Evolutionary conservation across 2,888 invertebrate species (phyloP).

Genomic region (Lycia hirtaria): DNA sequence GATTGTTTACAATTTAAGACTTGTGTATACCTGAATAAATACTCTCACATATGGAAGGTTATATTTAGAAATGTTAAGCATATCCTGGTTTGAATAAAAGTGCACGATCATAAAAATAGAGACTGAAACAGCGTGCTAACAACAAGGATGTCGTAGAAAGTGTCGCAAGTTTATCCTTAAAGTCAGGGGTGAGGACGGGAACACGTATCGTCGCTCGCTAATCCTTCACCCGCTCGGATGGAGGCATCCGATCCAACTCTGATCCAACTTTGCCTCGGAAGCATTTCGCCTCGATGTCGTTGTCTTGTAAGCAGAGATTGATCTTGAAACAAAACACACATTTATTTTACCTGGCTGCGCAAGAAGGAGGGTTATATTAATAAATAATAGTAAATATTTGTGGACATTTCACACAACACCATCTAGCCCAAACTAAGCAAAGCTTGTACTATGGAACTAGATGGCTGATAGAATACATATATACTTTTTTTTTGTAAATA

Average conservation of each 20-base stretch:
- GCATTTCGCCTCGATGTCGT: conserved; percentile 41
- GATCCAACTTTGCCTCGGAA: conserved; percentile 59
- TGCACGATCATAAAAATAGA: conserved; percentile 6
- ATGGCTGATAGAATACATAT: too few species aligned
- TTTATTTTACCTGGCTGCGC: too few species aligned
- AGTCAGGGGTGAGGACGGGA: conserved; percentile 65
- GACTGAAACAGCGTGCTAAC: conserved; percentile 40
- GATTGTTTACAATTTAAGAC: too few species aligned
- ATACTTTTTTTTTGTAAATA: too few species aligned
- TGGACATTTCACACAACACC: too few species aligned
- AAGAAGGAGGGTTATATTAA: too few species aligned
- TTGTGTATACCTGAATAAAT: too few species aligned
- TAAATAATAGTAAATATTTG: too few species aligned
- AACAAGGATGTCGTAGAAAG: conserved; percentile 48
- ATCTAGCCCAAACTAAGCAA: too few species aligned
- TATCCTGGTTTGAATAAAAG: not conserved
- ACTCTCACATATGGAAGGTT: not conserved
- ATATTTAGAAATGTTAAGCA: not conserved
- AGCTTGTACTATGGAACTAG: too few species aligned
- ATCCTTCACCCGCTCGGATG: conserved; percentile 60
- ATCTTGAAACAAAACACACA: not conserved
- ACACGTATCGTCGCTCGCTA: conserved; percentile 65
- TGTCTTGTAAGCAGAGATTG: conserved; percentile 3
- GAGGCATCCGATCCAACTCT: conserved; percentile 46
- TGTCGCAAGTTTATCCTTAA: conserved; percentile 59